Conservation (phyloP, 2,113 vertebrate genomes). For the Phalacrocorax aristotelis region DNA sequence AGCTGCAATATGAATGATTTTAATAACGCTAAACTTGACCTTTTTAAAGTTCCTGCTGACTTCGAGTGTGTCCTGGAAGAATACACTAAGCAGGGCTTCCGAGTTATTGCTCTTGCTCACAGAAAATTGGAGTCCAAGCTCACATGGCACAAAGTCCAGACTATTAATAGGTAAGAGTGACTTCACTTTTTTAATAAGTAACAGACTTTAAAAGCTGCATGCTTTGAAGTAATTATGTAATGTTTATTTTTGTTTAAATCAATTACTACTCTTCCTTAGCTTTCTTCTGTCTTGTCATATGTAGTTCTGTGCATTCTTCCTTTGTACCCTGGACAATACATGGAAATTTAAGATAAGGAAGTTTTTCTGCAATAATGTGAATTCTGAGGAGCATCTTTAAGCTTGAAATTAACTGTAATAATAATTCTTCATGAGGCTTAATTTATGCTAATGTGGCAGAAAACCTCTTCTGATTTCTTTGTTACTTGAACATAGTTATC, state of each 20-base stretch:
- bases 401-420: background rate
- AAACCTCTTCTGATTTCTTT: background rate
- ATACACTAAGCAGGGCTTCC: conserved; percentile 94
- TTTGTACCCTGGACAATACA: background rate
- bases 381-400: background rate
- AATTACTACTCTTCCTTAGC: background rate
- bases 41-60: conserved; percentile 83
- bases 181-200: background rate
- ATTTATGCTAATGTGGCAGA: background rate
- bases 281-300: background rate
- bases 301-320: background rate
- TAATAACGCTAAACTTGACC: background rate
- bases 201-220: background rate
- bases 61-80: conserved; percentile 89
- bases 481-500: background rate
- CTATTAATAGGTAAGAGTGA: conserved; percentile 84
- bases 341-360: background rate
- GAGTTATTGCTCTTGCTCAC: conserved; percentile 96
- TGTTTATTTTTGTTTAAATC: background rate
- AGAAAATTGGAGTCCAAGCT: conserved; percentile 92
- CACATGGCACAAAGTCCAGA: conserved; percentile 96
- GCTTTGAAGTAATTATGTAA: background rate
- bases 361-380: background rate
- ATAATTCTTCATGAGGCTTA: background rate
- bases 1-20: background rate